Evolutionary conservation across 1,140 invertebrate genomes (phyloP).

Genomic region (Bombus huntii): DNA sequence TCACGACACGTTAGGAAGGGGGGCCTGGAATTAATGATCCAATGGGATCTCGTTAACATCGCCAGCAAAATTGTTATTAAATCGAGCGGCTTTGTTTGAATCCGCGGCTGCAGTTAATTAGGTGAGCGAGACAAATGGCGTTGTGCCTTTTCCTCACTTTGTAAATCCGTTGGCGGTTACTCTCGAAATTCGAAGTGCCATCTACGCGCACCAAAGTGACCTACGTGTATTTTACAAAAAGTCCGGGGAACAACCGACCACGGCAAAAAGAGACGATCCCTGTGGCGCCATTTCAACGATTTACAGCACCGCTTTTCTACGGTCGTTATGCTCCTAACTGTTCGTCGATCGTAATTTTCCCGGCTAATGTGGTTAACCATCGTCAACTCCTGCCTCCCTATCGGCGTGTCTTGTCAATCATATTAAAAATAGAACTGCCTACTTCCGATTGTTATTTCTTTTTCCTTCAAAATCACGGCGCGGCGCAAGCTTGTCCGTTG

Average conservation of each 20-base stretch:
- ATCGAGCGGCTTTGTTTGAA: conserved; percentile 52
- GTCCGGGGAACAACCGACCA: conserved; percentile 9
- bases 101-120: conserved; percentile 50
- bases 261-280: conserved; percentile 52
- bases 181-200: conserved; percentile 37
- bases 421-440: conserved; percentile 61
- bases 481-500: neutral
- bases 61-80: conserved; percentile 40
- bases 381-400: conserved; percentile 46
- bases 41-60: conserved; percentile 6
- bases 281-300: conserved; percentile 50
- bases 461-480: neutral
- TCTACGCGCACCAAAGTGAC: neutral
- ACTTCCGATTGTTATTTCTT: neutral
- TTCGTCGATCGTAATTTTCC: conserved; percentile 52
- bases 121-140: conserved; percentile 53
- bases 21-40: neutral
- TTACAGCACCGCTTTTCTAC: conserved; percentile 47
- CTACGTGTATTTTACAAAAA: conserved; percentile 23
- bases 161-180: conserved; percentile 60
- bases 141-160: conserved; percentile 45
- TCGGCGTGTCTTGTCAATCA: conserved; percentile 58
- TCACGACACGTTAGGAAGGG: neutral
- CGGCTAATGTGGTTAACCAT: conserved; percentile 49
- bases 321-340: conserved; percentile 28